Evolutionary conservation across 64 coral and sea anemone species (phyloP), one percentile per base, ranked within the genome.

Genomic region (Actinia equina): DNA sequence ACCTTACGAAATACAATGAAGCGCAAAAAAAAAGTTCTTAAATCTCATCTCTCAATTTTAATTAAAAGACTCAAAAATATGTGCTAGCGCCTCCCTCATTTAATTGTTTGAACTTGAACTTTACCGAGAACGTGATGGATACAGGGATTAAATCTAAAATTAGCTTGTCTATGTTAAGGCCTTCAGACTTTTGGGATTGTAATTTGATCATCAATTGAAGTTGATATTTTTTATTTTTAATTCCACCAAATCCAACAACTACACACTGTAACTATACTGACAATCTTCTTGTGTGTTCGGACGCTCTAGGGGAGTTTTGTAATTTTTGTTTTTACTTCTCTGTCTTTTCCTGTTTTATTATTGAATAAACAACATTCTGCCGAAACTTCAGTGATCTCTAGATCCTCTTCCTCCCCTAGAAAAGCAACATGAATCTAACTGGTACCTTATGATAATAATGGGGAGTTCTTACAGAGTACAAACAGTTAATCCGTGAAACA

Each of bases 71-170:
- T 25, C 63, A 25, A 9, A 69, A 1, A 20, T 69, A 23, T 69
- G 63, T 69, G 20, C n/a, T 69, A 69, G 63, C 63, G 6, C 63
- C 63, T 69, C 63, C 63, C 63, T 69, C 7, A 7, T 69, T 69
- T 69, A 69, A 69, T 69, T 69, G 63, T 5, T 69, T 69, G 63
- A 69, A 69, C 63, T 69, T 69, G 63, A 69, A 69, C 63, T 69
- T 17, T 4, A 69, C 63, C 4, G 23, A 20, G 23, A 23, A 23
- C 63, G 63, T 69, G 63, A 69, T 5, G 63, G 18, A 69, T 22
- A 69, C n/a, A 20, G 9, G 22, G 8, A 2, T 22, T 69, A n/a
- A 9, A 10, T 69, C 63, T 69, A 69, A 69, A 69, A 69, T 69
- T 69, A 69, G 63, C n/a, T 69, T 20, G 63, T 69, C n/a, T 2